Percentiles rank a stretch among this genome's conserved stretches.
Conservation (phyloP, 2,888 invertebrate species). For the Dusona sp. region DNA sequence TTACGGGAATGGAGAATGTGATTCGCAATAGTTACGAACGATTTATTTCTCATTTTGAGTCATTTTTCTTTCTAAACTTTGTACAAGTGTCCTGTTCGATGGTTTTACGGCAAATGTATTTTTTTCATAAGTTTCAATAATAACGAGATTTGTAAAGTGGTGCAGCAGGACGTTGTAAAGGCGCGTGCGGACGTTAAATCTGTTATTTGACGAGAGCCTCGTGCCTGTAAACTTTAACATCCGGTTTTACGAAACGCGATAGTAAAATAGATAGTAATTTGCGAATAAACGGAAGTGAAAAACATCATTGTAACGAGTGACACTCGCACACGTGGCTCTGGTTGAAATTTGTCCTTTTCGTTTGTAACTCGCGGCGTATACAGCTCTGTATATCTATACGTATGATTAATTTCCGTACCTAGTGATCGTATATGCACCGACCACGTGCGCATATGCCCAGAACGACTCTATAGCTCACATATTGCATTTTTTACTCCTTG, state of each 20-base stretch:
- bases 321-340: not conserved
- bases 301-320: constrained; percentile 21
- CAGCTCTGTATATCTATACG: not conserved
- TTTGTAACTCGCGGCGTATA: constrained; percentile 2
- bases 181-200: not conserved
- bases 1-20: too few species aligned
- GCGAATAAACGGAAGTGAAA: constrained; percentile 50
- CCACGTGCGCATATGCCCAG: not conserved
- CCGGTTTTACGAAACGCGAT: constrained; percentile 45
- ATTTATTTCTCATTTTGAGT: too few species aligned
- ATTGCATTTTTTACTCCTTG: not conserved
- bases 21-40: too few species aligned
- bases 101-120: too few species aligned
- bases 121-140: not conserved
- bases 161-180: not conserved
- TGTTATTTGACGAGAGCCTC: constrained; percentile 9
- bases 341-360: constrained; percentile 32
- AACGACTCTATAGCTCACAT: constrained; percentile 3
- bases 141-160: too few species aligned
- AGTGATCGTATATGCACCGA: constrained; percentile 10
- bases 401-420: not conserved
- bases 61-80: too few species aligned
- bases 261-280: constrained; percentile 15
- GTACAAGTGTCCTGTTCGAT: too few species aligned
- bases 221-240: constrained; percentile 11